Conservation (phyloP, 92 coral and sea anemone genomes). For the Bergia sp. region DNA sequence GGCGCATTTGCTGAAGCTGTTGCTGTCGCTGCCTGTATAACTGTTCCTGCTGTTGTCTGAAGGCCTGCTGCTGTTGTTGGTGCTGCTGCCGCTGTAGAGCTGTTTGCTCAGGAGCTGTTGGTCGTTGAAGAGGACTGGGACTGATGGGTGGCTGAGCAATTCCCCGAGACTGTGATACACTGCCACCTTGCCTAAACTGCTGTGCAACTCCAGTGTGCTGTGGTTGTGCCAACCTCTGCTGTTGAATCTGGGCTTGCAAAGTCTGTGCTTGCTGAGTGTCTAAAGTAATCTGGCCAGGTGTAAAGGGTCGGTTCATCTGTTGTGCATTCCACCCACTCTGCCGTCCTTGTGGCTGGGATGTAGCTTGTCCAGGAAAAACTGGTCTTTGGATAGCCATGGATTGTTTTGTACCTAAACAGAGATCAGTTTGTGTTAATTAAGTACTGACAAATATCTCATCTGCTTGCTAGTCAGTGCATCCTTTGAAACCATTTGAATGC, state of each 20-base stretch:
- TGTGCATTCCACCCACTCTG: constrained; percentile 33
- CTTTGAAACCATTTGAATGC: background rate
- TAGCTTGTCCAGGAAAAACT: constrained; percentile 33
- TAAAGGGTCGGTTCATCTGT: background rate
- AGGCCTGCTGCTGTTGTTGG: constrained; percentile 33
- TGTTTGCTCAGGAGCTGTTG: constrained; percentile 33
- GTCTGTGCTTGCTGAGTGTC: constrained; percentile 36
- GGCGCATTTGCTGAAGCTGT: constrained; percentile 47
- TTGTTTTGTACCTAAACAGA: background rate
- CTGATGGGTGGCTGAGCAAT: constrained; percentile 2
- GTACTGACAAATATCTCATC: background rate
- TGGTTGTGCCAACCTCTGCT: constrained; percentile 27
- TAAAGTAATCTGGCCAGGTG: constrained; percentile 24
- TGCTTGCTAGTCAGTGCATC: background rate
- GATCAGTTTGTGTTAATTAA: background rate
- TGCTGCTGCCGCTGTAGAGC: constrained; percentile 27
- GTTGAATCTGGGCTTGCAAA: constrained; percentile 38
- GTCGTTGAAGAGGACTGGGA: constrained; percentile 18
- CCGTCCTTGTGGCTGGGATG: constrained; percentile 2
- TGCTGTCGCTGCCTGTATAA: constrained; percentile 43
- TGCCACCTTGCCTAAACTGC: constrained; percentile 35
- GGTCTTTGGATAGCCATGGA: constrained; percentile 11
- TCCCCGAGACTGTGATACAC: constrained; percentile 14
- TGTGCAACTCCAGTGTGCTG: constrained; percentile 11
- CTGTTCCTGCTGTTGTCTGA: constrained; percentile 47